Conservation (phyloP, 2,797 vertebrate species). For the Eospalax fontanierii region DNA sequence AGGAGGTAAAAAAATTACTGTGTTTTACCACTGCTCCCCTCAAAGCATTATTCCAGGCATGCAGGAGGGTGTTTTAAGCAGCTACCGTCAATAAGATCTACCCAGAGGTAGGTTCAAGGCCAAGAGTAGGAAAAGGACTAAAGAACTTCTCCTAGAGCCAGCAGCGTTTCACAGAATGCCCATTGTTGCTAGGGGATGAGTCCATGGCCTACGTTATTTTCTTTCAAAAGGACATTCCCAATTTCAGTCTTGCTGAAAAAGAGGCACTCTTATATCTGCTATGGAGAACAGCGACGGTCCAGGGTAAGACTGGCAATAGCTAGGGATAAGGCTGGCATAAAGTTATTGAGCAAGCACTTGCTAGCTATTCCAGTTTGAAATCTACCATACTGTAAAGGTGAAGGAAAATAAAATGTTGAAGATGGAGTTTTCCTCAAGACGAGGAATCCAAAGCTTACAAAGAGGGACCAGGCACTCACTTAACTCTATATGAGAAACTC, state of each 20-base stretch:
- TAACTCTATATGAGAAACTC: constrained; percentile 80
- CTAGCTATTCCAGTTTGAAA: constrained; percentile 78
- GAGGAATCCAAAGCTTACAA: constrained; percentile 54
- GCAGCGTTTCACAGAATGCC: constrained; percentile 81
- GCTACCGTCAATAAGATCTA: constrained; percentile 85
- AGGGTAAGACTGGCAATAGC: constrained; percentile 62
- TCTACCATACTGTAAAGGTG: constrained; percentile 62
- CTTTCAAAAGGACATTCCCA: constrained; percentile 76
- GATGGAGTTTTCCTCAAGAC: constrained; percentile 61
- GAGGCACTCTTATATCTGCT: constrained; percentile 82
- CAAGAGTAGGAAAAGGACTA: constrained; percentile 81
- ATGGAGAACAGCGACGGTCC: constrained; percentile 84
- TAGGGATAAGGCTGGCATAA: constrained; percentile 57
- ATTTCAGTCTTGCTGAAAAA: constrained; percentile 80
- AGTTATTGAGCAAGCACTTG: constrained; percentile 78
- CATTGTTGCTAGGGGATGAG: constrained; percentile 78
- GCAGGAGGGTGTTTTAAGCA: constrained; percentile 83
- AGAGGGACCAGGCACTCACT: constrained; percentile 72
- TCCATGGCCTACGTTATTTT: constrained; percentile 80
- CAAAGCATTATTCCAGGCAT: constrained; percentile 84
- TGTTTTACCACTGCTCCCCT: constrained; percentile 85
- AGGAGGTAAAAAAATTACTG: constrained; percentile 89
- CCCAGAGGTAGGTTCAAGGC: constrained; percentile 89
- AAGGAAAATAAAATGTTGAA: constrained; percentile 65
- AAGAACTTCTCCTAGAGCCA: constrained; percentile 80